Percentiles rank a stretch among this genome's conserved stretches.
Evolutionary conservation across 2,113 vertebrate genomes (phyloP).

Genomic region (Enhydra lutris): DNA sequence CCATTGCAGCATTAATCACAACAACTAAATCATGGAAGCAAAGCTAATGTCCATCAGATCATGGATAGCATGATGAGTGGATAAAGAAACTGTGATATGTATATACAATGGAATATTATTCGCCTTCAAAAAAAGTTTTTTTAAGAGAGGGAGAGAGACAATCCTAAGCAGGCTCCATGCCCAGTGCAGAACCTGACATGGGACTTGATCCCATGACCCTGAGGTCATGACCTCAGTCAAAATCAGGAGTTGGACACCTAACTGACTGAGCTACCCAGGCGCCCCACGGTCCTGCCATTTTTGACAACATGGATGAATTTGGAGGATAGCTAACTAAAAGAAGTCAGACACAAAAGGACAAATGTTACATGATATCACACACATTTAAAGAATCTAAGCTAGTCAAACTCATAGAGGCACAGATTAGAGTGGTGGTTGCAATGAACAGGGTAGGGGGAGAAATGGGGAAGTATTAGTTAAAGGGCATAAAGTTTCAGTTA

Average conservation of each 20-base stretch:
- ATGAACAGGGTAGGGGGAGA: neutral
- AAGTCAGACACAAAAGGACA: neutral
- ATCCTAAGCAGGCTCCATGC: no score
- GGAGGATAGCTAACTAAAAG: neutral
- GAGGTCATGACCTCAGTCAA: neutral
- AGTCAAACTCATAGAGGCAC: neutral
- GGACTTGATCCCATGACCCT: neutral
- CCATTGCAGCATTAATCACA: neutral
- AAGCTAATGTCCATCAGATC: neutral
- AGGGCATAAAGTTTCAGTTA: neutral
- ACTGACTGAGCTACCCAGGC: neutral
- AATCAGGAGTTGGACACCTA: neutral
- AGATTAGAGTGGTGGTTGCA: neutral
- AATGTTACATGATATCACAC: neutral
- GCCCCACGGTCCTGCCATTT: neutral
- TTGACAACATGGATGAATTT: neutral
- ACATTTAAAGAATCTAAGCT: neutral
- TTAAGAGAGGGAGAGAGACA: no score
- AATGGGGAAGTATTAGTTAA: neutral
- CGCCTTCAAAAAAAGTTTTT: neutral
- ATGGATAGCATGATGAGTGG: neutral
- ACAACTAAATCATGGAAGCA: neutral
- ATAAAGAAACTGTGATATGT: neutral
- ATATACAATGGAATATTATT: neutral
- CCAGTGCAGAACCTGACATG: neutral